Conservation (phyloP, 2,797 vertebrate species). For the Limosa lapponica region DNA sequence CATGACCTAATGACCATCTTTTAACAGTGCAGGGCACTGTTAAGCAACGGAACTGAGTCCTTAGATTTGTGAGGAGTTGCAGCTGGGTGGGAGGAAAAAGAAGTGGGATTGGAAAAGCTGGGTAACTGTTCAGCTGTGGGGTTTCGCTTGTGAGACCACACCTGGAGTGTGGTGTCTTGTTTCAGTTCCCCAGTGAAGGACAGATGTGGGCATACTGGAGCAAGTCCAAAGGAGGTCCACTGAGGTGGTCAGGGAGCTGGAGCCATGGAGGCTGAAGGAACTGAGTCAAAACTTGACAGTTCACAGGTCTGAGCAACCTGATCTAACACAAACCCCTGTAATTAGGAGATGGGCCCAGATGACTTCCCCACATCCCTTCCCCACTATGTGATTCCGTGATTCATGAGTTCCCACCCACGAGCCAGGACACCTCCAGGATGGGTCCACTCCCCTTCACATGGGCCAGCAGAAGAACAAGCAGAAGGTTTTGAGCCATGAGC, state of each 20-base stretch:
- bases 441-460: accelerated
- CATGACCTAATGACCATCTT: neutral
- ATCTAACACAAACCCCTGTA: neutral
- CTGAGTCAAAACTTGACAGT: neutral
- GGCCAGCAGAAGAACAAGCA: neutral
- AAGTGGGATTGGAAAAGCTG: neutral
- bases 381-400: accelerated
- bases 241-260: neutral
- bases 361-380: neutral
- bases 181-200: neutral
- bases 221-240: neutral
- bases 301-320: neutral
- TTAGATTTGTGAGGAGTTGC: accelerated
- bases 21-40: neutral
- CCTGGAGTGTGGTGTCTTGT: neutral
- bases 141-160: neutral
- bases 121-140: neutral
- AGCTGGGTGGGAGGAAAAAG: neutral
- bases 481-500: neutral
- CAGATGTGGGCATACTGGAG: neutral
- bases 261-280: neutral
- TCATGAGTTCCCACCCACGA: neutral
- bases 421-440: accelerated
- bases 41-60: neutral
- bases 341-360: neutral